Evolutionary conservation across 2,113 vertebrate species (phyloP).

Genomic region (Sapajus apella): DNA sequence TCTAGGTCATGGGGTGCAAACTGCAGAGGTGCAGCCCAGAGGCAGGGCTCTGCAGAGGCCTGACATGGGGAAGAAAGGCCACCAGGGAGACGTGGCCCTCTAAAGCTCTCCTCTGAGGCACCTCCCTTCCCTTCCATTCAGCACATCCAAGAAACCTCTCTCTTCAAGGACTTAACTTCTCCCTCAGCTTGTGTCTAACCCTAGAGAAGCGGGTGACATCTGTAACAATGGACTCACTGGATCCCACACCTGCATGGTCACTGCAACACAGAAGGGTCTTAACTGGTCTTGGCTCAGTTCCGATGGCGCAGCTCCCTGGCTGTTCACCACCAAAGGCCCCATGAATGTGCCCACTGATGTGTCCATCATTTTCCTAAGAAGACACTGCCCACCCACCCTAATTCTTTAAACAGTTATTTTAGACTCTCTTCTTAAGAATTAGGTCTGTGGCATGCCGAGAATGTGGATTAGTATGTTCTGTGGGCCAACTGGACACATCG

Average conservation of each 20-base stretch:
- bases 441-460: background rate
- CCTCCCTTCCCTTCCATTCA: background rate
- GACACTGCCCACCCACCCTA: background rate
- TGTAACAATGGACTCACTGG: background rate
- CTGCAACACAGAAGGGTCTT: background rate
- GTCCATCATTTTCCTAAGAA: background rate
- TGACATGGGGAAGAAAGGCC: background rate
- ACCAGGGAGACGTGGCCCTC: background rate
- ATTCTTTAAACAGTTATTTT: background rate
- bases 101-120: background rate
- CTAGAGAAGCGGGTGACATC: background rate
- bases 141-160: background rate
- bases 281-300: background rate
- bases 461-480: no score
- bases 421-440: background rate
- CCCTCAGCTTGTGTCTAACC: background rate
- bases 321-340: background rate
- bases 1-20: background rate
- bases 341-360: background rate
- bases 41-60: background rate
- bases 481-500: background rate
- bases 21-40: background rate
- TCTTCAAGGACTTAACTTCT: background rate
- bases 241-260: background rate
- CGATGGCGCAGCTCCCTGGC: background rate